A percentile compares a stretch with the other conserved stretches of the same genome.
These are phyloP conservation scores for Teinopalpus imperialis DNA, from an alignment of 2,888 invertebrate genomes.

Conservation along the genomic window DNA sequence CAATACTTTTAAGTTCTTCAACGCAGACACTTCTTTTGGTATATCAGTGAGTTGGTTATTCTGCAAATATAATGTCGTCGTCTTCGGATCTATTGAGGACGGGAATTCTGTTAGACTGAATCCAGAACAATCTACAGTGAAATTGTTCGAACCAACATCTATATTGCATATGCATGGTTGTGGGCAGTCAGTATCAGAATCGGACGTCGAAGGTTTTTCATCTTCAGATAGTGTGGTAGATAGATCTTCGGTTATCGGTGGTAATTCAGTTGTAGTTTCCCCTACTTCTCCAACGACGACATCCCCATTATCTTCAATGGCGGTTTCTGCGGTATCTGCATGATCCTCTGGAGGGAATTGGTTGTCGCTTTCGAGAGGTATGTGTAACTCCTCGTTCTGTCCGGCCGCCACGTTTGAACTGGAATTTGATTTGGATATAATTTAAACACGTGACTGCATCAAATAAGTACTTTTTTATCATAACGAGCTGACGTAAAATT, in stretches of 20 bases:
- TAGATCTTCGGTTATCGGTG: slow-evolving; percentile 47
- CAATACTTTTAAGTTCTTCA: slow-evolving; percentile 60
- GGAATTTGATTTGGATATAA: slow-evolving; percentile 27
- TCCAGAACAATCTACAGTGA: slow-evolving; percentile 73
- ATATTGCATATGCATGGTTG: slow-evolving; percentile 58
- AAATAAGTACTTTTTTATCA: slow-evolving; percentile 55
- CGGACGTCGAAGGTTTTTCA: slow-evolving; percentile 29
- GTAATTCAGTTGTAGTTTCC: slow-evolving; percentile 39
- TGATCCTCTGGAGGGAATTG: slow-evolving; percentile 64
- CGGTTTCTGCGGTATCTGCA: slow-evolving; percentile 42
- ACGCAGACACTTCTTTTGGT: slow-evolving; percentile 55
- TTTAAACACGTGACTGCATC: slow-evolving; percentile 57
- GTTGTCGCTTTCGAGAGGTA: slow-evolving; percentile 66
- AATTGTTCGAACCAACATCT: slow-evolving; percentile 54
- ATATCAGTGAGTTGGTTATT: slow-evolving; percentile 67
- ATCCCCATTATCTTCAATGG: slow-evolving; percentile 57
- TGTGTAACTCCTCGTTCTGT: slow-evolving; percentile 56
- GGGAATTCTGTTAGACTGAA: slow-evolving; percentile 75
- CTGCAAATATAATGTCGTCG: slow-evolving; percentile 61
- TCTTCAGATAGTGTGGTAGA: slow-evolving; percentile 5
- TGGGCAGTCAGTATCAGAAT: slow-evolving; percentile 46
- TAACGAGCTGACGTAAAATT: slow-evolving; percentile 64
- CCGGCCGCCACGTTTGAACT: slow-evolving; percentile 47
- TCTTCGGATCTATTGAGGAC: slow-evolving; percentile 53
- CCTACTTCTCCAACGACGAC: slow-evolving; percentile 48